Evolutionary conservation across 2,888 invertebrate genomes (phyloP).

Genomic region (Schizaphis graminum): DNA sequence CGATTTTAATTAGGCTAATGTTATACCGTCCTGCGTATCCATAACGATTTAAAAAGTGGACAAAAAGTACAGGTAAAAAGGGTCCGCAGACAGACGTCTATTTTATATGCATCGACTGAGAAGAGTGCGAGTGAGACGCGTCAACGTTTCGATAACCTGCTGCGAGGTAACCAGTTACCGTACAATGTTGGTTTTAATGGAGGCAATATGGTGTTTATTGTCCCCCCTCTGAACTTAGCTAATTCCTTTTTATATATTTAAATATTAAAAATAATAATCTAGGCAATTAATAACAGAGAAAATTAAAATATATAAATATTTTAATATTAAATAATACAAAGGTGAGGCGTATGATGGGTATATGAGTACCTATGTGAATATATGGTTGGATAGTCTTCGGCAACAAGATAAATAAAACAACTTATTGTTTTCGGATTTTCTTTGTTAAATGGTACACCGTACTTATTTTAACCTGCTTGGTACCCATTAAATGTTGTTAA

Average conservation of each 20-base stretch:
- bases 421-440: neutral
- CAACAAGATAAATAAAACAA: neutral
- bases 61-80: neutral
- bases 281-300: neutral
- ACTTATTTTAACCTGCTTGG: neutral
- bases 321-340: neutral
- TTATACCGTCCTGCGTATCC: neutral
- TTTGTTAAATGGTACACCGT: neutral
- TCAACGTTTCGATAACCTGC: neutral
- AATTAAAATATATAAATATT: neutral
- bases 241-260: neutral
- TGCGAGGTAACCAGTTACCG: neutral
- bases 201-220: neutral
- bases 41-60: neutral
- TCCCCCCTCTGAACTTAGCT: neutral
- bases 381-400: neutral
- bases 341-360: too few relatives aligned
- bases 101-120: neutral
- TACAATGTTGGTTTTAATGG: neutral
- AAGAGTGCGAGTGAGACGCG: neutral
- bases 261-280: neutral
- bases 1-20: neutral
- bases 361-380: neutral
- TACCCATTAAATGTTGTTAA: neutral
- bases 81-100: neutral